These are phyloP conservation scores for Rhinolophus ferrumequinum DNA, from an alignment of 2,113 vertebrate genomes.

Conservation along the genomic window DNA sequence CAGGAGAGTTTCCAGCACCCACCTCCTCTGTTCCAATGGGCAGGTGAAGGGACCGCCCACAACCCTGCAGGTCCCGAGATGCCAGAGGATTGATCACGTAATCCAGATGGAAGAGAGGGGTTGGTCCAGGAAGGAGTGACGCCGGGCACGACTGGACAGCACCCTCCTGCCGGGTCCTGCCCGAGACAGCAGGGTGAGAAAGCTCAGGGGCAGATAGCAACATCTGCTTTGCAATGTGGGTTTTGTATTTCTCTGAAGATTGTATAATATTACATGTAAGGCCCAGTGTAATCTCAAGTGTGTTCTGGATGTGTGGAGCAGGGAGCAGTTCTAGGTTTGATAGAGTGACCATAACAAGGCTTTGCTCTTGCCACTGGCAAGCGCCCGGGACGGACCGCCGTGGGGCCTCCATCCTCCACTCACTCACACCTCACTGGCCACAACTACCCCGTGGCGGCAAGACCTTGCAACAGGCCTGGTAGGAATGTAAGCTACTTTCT, in stretches of 20 bases:
- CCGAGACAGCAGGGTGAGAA: neutral
- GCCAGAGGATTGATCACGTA: neutral
- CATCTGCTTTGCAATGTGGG: neutral
- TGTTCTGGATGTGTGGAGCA: neutral
- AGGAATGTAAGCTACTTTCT: neutral
- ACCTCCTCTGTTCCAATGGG: neutral
- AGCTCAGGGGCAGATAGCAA: neutral
- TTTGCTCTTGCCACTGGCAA: neutral
- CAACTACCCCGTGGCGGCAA: neutral
- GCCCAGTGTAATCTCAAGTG: neutral
- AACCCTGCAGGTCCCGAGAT: neutral
- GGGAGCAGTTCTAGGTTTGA: neutral
- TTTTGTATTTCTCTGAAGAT: neutral
- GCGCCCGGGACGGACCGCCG: neutral
- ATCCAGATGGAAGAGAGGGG: neutral
- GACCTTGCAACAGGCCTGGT: neutral
- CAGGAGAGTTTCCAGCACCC: neutral
- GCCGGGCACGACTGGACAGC: fast-evolving
- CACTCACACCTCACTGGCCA: neutral
- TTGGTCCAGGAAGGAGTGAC: neutral
- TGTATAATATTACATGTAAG: neutral
- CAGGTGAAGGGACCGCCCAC: neutral
- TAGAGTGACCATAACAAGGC: neutral
- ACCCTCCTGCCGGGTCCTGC: neutral
- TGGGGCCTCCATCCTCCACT: no score